Evolutionary conservation across 2,113 vertebrate species (phyloP).

Genomic region (Dromaius novaehollandiae): DNA sequence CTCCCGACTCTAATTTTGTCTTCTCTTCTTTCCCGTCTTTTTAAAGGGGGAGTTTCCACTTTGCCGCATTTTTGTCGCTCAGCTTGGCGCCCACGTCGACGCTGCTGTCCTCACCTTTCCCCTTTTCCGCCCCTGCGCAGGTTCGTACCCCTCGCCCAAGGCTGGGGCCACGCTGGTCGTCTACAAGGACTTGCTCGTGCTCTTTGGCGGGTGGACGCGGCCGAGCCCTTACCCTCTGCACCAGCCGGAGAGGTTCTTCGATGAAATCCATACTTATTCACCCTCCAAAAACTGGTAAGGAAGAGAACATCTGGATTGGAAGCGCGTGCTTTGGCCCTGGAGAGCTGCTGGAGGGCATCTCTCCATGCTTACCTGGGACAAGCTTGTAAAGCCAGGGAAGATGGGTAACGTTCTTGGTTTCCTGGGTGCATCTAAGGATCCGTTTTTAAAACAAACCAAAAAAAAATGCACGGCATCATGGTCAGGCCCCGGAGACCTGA

Average conservation of each 20-base stretch:
- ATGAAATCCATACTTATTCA: constrained; percentile 98
- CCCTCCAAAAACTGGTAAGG: constrained; percentile 98
- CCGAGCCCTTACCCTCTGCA: constrained; percentile 97
- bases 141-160: constrained; percentile 97
- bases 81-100: rapidly evolving
- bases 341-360: neutral
- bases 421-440: neutral
- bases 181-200: constrained; percentile 94
- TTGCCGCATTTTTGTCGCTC: neutral
- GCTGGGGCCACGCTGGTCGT: constrained; percentile 96
- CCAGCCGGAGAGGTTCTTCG: constrained; percentile 97
- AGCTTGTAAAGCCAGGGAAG: neutral
- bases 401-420: neutral
- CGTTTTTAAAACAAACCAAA: neutral
- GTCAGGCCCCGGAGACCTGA: neutral
- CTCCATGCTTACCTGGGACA: neutral
- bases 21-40: neutral
- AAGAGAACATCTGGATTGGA: neutral
- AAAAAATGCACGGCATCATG: neutral
- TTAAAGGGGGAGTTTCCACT: neutral
- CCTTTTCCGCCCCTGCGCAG: constrained; percentile 69
- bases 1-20: constrained; percentile 3
- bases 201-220: constrained; percentile 97
- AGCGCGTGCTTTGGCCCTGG: neutral
- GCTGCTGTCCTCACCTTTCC: neutral